Base-by-base conservation (phyloP, 2,113 vertebrate genomes). In the Ciconia boyciana region DNA sequence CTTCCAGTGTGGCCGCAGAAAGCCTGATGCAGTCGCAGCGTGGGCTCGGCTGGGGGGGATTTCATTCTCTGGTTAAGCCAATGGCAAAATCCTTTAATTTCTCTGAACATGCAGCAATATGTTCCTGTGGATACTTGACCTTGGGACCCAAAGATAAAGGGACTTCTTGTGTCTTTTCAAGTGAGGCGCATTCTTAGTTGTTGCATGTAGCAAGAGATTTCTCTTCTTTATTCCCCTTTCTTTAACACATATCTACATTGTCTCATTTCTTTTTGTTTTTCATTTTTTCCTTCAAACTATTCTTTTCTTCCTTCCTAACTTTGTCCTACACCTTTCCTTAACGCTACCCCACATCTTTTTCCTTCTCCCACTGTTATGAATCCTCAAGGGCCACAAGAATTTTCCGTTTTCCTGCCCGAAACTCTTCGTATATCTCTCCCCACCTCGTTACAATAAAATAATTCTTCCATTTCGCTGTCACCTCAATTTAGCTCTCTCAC, bases 401-500 rank as follows among this genome's bases (percentile, higher is more conserved):
- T 94, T 93, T 92, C 97, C 83, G 7, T 86, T 96, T 96, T 96
- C 75, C 83, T 90, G 81, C 83, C 52, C 60, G 75, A 72, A 93
- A 92, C 87, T 75, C 87, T 94, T 65, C 66, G 83, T 64, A 65
- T 91, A 81, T 79, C 70, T 86, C 94, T 89, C 77, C 77, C 70
- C 61, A 96, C 87, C 89, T 94, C 88, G 61, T 96, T 95, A 72
- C 94, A 92, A 97, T 93, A 95, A 89, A 96, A 93, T 96, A 90
- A 95, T 96, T 96, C 93, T 96, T 95, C 95, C 93, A 97, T 96
- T 97, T 94, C 54, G 26, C 94, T 95, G 94, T 97, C 95, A 95
- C 89, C 89, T 95, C 97, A 28, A 46, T 96, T 97, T 96, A 97
- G 95, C 90, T 96, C 84, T 93, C 87, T 83, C 87, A 97, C 82